Evolutionary conservation across 2,888 invertebrate genomes (phyloP).

Genomic region (Cremastobaeus sp.): DNA sequence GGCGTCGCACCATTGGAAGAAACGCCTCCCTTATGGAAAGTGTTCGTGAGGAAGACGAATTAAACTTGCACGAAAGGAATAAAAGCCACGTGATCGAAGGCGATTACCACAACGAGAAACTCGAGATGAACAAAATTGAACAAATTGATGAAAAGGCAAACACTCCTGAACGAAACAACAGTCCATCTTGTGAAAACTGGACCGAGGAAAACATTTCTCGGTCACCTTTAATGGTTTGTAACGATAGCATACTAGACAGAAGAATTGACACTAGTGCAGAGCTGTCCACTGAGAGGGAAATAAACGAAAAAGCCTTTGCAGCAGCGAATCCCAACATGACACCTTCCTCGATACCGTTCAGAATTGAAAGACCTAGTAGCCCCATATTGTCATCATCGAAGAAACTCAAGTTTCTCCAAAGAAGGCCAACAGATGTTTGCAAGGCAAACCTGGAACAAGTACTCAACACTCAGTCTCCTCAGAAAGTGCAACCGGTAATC

Average conservation of each 20-base stretch:
- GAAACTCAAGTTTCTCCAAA: slow-evolving; percentile 30
- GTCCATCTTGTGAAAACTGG: no score
- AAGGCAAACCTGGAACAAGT: slow-evolving; percentile 28
- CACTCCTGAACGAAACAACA: no score
- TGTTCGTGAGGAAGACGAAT: slow-evolving; percentile 29
- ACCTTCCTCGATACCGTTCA: no score
- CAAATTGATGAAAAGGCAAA: slow-evolving; percentile 1
- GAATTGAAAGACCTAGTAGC: slow-evolving; percentile 9
- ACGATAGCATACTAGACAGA: no score
- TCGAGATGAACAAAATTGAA: slow-evolving; percentile 10
- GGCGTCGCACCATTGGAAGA: slow-evolving; percentile 35
- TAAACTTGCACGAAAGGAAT: slow-evolving; percentile 1
- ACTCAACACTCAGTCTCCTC: slow-evolving; percentile 22
- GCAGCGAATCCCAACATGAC: no score
- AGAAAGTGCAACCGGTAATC: slow-evolving; percentile 22
- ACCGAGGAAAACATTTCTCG: no score
- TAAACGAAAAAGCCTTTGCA: no score
- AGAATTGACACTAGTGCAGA: no score
- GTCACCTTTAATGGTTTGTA: no score
- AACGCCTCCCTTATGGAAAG: slow-evolving; percentile 31
- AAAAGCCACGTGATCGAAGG: neutral
- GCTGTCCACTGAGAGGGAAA: no score
- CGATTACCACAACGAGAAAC: neutral
- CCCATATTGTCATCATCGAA: slow-evolving; percentile 45
- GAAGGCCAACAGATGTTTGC: neutral